Evolutionary conservation across 2,113 vertebrate genomes (phyloP), one percentile per base, ranked within the genome.

Genomic region (Sphaerodactylus townsendi): DNA sequence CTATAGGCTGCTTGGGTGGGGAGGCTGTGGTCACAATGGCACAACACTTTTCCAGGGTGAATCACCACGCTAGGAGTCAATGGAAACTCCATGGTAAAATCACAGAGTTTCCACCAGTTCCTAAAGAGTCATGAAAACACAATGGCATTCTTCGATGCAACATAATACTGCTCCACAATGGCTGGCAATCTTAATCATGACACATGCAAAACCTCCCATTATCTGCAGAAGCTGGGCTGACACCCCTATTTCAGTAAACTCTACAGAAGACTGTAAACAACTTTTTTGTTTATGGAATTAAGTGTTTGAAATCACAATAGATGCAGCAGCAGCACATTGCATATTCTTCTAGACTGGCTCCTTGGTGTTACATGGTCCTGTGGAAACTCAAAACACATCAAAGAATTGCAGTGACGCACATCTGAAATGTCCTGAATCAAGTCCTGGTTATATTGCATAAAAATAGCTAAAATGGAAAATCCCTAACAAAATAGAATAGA

Each of bases 381-480:
- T 86, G 81, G 79, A 90, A 89, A 86, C 87, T 84, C 73, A 4
- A 78, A 88, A 91, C 87, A 90, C 37, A 53, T 72, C 50, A 77
- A 86, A 84, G 90, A 85, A 80, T 92, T 80, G 84, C 64, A 89
- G 0, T 86, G 90, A 94, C 65, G 81, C 92, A 88, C 90, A 87
- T 77, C 88, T 93, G 88, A 93, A 85, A 94, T 92, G 74, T 92
- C 92, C 91, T 92, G 94, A 94, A 92, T 92, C 91, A 91, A 93
- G 87, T 86, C 83, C 84, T 48, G 71, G 4, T 77, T 90, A 91
- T 90, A 71, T 37, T 1, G 0, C 79, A 85, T 93, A 91, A 93
- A 94, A 94, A 91, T 83, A 93, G 80, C 83, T 91, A 84, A 92
- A 93, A 94, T 94, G 90, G 90, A 94, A 93, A 95, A 93, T 86